These are phyloP conservation scores for Strix occidentalis DNA, from an alignment of 2,797 vertebrate genomes.

Conservation along the genomic window DNA sequence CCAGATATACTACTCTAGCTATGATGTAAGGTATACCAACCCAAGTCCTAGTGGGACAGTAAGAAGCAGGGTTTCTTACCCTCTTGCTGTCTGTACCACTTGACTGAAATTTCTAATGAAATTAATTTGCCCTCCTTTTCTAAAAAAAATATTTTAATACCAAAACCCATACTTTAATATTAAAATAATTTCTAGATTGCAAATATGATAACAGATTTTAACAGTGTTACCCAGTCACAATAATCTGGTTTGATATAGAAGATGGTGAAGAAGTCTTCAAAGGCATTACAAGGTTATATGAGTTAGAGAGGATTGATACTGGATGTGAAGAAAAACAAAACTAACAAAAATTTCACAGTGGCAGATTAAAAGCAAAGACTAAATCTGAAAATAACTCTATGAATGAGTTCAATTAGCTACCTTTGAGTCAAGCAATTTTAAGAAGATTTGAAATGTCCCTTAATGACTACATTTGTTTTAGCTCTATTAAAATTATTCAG, in stretches of 20 bases:
- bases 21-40: background rate
- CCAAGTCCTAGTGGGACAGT: background rate
- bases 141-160: background rate
- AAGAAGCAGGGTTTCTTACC: background rate
- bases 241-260: background rate
- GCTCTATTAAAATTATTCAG: constrained; percentile 15
- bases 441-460: background rate
- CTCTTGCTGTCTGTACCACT: background rate
- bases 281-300: background rate
- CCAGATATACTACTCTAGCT: background rate
- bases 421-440: background rate
- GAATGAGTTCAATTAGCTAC: constrained; percentile 17
- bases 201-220: background rate
- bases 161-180: background rate
- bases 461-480: constrained; percentile 39
- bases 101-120: background rate
- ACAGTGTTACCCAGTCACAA: background rate
- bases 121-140: fast-evolving
- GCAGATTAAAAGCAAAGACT: background rate
- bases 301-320: background rate
- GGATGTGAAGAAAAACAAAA: background rate
- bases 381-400: constrained; percentile 12
- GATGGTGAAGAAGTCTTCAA: background rate
- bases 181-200: background rate
- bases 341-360: constrained; percentile 6